Evolutionary conservation across 2,797 vertebrate genomes (phyloP).

Genomic region (Aplochiton taeniatus): DNA sequence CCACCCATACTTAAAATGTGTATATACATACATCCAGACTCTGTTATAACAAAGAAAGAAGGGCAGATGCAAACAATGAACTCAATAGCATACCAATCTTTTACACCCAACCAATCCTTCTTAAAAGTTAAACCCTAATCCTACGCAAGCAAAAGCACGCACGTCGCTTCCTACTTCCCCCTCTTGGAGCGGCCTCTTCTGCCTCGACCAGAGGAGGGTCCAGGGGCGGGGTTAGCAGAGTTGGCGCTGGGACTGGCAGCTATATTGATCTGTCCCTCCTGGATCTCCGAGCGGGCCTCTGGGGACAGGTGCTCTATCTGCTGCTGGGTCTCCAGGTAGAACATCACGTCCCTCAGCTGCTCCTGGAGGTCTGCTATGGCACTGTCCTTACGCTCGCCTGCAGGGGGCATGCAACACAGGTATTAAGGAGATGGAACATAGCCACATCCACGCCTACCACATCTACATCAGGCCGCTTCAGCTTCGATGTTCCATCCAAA

Average conservation of each 20-base stretch:
- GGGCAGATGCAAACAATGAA: too few relatives aligned
- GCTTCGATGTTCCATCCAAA: too few relatives aligned
- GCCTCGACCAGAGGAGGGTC: constrained; percentile 66
- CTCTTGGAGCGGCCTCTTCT: constrained; percentile 88
- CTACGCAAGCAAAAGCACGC: neutral
- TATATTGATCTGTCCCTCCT: constrained; percentile 97
- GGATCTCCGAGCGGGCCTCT: constrained; percentile 90
- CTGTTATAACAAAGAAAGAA: too few relatives aligned
- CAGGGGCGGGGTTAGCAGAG: constrained; percentile 42
- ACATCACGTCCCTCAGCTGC: constrained; percentile 96
- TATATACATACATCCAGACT: too few relatives aligned
- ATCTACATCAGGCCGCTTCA: neutral
- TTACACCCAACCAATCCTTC: neutral
- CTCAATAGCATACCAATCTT: too few relatives aligned
- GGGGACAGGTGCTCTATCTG: constrained; percentile 90
- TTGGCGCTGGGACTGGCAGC: constrained; percentile 71
- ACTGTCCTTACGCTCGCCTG: constrained; percentile 81
- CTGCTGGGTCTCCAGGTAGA: constrained; percentile 93
- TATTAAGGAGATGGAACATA: neutral
- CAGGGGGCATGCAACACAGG: neutral
- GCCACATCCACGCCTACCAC: too few relatives aligned
- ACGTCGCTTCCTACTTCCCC: constrained; percentile 80
- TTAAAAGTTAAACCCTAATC: neutral
- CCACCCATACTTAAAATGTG: too few relatives aligned
- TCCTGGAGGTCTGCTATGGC: constrained; percentile 90